A percentile compares a stretch with the other conserved stretches of the same genome.
phyloP scores from a whole-genome alignment of 2,888 invertebrate species.

The Enoplolaimus lenunculus region DNA sequence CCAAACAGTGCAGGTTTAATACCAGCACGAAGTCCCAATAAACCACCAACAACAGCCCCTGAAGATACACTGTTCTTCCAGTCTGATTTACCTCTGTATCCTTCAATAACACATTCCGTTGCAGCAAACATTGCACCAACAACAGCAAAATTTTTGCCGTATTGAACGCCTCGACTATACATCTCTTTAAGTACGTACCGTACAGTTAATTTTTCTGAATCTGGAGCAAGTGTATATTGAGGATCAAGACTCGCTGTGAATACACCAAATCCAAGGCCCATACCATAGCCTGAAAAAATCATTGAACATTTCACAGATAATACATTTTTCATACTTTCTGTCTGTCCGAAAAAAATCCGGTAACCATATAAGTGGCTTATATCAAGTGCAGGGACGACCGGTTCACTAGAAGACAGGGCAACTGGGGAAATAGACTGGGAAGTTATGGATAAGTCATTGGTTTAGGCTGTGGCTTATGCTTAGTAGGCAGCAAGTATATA shows the following conservation, averaged over 20 bases:
- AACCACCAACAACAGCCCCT: constrained; percentile 79
- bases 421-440: too few species aligned
- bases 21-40: constrained; percentile 62
- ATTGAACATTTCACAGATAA: constrained; percentile 33
- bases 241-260: constrained; percentile 94
- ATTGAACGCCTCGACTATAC: constrained; percentile 72
- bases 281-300: constrained; percentile 59
- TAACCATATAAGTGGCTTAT: constrained; percentile 1
- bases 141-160: constrained; percentile 93
- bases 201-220: constrained; percentile 49
- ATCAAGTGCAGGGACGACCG: too few species aligned
- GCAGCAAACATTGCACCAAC: constrained; percentile 82
- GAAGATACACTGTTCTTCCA: constrained; percentile 93
- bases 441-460: too few species aligned
- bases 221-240: constrained; percentile 50
- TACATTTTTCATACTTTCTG: too few species aligned
- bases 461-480: too few species aligned
- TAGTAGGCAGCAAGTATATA: too few species aligned
- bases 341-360: too few species aligned
- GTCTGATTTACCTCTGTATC: constrained; percentile 69
- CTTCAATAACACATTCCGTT: constrained; percentile 80
- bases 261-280: constrained; percentile 84
- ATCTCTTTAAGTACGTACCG: constrained; percentile 76
- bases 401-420: too few species aligned
- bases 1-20: constrained; percentile 80